These are phyloP conservation scores for Meta bourneti DNA, from an alignment of 2,888 invertebrate species.

Conservation along the genomic window DNA sequence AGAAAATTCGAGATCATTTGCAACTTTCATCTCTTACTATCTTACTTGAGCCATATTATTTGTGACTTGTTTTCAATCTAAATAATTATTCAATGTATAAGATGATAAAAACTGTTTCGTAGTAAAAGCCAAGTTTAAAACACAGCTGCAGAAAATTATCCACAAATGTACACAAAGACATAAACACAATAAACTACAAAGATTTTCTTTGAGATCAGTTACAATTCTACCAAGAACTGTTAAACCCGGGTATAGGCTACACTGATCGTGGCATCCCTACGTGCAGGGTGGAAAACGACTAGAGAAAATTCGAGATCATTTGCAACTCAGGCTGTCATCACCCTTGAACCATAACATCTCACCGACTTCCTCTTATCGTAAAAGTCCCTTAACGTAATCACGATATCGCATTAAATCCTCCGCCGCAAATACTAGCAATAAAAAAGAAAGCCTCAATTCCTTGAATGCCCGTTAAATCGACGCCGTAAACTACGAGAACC, in stretches of 20 bases:
- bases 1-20: conserved; percentile 12
- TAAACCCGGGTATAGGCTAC: no score
- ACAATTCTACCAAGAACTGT: no score
- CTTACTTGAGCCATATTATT: conserved; percentile 44
- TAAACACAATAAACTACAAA: no score
- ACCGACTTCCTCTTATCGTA: conserved; percentile 66
- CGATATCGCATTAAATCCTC: conserved; percentile 67
- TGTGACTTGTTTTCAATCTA: no score
- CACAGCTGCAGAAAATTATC: no score
- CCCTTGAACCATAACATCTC: conserved; percentile 44
- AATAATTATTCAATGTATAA: no score
- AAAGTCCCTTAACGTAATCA: conserved; percentile 75
- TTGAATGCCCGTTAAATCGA: conserved; percentile 55
- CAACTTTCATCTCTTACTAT: conserved; percentile 48
- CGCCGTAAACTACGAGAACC: conserved; percentile 59
- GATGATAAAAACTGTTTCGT: no score
- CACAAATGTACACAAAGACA: no score
- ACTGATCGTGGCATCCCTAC: no score
- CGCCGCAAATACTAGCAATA: not conserved
- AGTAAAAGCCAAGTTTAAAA: no score
- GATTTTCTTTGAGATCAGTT: no score
- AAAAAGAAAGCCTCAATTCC: conserved; percentile 45
- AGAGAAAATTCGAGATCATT: conserved; percentile 9
- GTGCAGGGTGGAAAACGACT: no score
- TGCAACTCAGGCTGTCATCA: conserved; percentile 56